These are phyloP conservation scores for Bubo blakistoni DNA, from an alignment of 2,113 vertebrate genomes.

Conservation along the genomic window DNA sequence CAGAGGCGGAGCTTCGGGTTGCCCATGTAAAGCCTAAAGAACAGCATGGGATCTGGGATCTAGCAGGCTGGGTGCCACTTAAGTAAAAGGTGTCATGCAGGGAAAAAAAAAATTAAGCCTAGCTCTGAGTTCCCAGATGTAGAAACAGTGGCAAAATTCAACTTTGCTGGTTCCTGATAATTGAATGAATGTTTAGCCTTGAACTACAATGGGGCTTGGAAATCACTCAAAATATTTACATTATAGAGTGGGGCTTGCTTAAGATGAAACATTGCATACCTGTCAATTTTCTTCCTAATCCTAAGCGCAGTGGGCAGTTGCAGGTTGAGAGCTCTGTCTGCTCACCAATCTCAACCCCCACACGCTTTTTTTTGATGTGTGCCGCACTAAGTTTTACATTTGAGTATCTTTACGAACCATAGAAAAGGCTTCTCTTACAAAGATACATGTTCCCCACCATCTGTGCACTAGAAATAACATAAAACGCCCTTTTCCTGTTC, in stretches of 20 bases:
- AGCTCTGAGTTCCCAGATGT: not conserved
- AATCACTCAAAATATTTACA: not conserved
- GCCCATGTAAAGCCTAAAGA: not conserved
- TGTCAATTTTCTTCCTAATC: not conserved
- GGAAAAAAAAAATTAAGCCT: too few relatives aligned
- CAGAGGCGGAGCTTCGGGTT: not conserved
- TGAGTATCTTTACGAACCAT: not conserved
- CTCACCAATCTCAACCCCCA: not conserved
- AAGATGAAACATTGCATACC: not conserved
- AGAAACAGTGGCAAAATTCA: not conserved
- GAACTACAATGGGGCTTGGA: not conserved
- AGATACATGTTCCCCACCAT: not conserved
- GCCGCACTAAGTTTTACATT: not conserved
- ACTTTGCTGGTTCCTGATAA: not conserved
- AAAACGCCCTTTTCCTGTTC: conserved; percentile 12
- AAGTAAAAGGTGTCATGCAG: not conserved
- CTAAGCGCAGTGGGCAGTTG: not conserved
- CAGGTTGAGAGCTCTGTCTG: not conserved
- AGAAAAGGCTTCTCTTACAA: not conserved
- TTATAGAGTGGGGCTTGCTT: not conserved
- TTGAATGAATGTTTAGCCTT: not conserved
- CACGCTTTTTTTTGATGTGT: not conserved
- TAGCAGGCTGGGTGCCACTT: not conserved
- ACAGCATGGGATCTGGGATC: not conserved
- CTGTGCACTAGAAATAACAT: not conserved